A percentile compares a stretch with the other conserved stretches of the same genome.
Evolutionary conservation across 2,888 invertebrate genomes (phyloP).

Genomic region (Yponomeuta plumbellus): DNA sequence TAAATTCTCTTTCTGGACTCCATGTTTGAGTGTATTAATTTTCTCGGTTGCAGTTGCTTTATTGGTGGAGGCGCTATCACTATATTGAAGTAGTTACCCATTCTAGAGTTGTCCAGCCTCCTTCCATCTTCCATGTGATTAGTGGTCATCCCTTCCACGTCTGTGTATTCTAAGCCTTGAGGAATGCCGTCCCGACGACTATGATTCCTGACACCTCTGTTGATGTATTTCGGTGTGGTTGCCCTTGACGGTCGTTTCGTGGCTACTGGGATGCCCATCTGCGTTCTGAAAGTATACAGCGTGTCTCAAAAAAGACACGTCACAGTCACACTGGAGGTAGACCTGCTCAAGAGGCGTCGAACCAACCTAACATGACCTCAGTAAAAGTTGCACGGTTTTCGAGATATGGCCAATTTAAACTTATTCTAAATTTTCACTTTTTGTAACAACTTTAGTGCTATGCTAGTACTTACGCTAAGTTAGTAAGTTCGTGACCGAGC

Average conservation of each 20-base stretch:
- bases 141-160: constrained; percentile 11
- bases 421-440: too few species aligned
- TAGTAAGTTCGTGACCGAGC: too few species aligned
- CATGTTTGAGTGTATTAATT: constrained; percentile 29
- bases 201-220: constrained; percentile 35
- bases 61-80: constrained; percentile 69
- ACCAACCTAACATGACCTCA: too few species aligned
- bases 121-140: constrained; percentile 36
- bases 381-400: too few species aligned
- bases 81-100: constrained; percentile 71
- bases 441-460: too few species aligned
- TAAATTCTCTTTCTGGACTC: not conserved
- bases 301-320: too few species aligned
- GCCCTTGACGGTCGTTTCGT: constrained; percentile 33
- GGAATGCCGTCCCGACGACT: constrained; percentile 6
- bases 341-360: too few species aligned
- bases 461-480: too few species aligned
- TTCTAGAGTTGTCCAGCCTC: constrained; percentile 52
- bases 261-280: constrained; percentile 69
- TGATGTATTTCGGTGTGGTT: constrained; percentile 27
- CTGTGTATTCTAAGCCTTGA: constrained; percentile 22
- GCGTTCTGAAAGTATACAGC: constrained; percentile 47
- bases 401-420: too few species aligned
- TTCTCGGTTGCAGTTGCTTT: constrained; percentile 59
- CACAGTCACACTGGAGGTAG: too few species aligned